Evolutionary conservation across 2,797 vertebrate genomes (phyloP).

Genomic region (Urophycis tenuis): DNA sequence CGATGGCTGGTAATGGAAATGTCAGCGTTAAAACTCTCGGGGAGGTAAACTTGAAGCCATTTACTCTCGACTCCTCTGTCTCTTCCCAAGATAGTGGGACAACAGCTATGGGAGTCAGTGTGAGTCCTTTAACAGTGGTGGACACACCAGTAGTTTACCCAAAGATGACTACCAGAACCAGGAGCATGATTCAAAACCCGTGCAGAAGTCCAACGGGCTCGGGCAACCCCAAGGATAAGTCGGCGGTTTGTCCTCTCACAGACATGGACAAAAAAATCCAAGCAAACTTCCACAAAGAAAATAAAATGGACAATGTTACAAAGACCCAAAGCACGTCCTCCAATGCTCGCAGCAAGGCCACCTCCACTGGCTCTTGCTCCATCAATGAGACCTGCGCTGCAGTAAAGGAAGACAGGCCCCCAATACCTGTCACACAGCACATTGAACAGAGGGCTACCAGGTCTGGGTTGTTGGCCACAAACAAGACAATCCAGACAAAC

Average conservation of each 20-base stretch:
- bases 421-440: conserved; percentile 16
- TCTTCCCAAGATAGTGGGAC: conserved; percentile 19
- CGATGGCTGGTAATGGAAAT: conserved; percentile 17
- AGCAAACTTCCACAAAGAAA: conserved; percentile 31
- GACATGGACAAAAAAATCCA: conserved; percentile 23
- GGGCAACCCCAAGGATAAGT: conserved; percentile 22
- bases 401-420: conserved; percentile 11
- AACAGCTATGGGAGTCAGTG: conserved; percentile 21
- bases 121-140: conserved; percentile 43
- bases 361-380: conserved; percentile 25
- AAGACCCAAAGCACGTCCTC: conserved; percentile 24
- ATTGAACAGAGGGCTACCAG: conserved; percentile 9
- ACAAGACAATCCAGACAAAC: background rate
- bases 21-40: conserved; percentile 11
- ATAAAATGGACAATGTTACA: conserved; percentile 23
- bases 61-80: conserved; percentile 48
- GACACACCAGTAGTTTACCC: conserved; percentile 29
- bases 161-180: conserved; percentile 55
- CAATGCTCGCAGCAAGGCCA: conserved; percentile 13
- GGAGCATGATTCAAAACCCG: conserved; percentile 27
- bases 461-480: conserved; percentile 3
- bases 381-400: conserved; percentile 21
- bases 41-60: conserved; percentile 55
- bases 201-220: conserved; percentile 23
- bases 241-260: conserved; percentile 17